Evolutionary conservation across 2,797 vertebrate genomes (phyloP).

Genomic region (Siniperca obscura): DNA sequence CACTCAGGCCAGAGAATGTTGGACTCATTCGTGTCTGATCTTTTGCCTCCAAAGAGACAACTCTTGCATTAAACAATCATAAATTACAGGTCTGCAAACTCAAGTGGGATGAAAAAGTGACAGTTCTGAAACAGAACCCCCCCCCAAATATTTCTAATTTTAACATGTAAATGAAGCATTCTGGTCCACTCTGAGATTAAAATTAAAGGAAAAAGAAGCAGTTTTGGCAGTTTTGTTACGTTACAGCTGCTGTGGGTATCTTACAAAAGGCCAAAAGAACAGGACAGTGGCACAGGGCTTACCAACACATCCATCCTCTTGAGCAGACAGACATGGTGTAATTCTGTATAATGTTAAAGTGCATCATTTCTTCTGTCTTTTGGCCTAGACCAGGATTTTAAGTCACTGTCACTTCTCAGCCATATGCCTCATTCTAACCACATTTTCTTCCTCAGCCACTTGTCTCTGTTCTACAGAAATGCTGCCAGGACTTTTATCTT

Average conservation of each 20-base stretch:
- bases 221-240: not conserved
- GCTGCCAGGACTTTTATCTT: too few relatives aligned
- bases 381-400: too few relatives aligned
- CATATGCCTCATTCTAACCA: too few relatives aligned
- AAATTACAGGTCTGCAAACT: conserved; percentile 11
- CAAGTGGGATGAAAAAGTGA: not conserved
- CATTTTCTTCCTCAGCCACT: too few relatives aligned
- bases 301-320: not conserved
- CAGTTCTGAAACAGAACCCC: too few relatives aligned
- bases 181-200: not conserved
- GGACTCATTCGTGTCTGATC: conserved; percentile 4
- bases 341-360: not conserved
- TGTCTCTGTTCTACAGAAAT: too few relatives aligned
- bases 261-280: not conserved
- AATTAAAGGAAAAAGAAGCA: not conserved
- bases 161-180: not conserved
- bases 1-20: conserved; percentile 15
- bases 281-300: not conserved
- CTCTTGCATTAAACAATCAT: not conserved
- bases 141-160: not conserved
- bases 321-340: not conserved
- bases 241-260: not conserved
- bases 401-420: too few relatives aligned
- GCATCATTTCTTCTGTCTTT: too few relatives aligned
- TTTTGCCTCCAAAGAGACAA: conserved; percentile 16